These are phyloP conservation scores for Acipenser ruthenus DNA, from an alignment of 2,797 vertebrate genomes.

Conservation along the genomic window DNA sequence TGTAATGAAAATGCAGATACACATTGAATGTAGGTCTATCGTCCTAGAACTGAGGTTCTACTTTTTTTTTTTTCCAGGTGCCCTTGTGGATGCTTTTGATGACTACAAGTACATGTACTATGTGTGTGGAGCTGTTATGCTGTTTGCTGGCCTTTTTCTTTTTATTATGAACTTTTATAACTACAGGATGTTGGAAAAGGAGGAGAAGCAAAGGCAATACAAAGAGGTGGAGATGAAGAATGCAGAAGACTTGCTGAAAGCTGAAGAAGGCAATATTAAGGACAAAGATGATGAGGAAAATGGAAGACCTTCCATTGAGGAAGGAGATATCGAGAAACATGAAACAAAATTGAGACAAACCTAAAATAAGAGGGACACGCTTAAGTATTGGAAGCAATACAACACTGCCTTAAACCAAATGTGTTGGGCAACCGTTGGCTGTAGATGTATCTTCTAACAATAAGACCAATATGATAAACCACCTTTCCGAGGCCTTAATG, in stretches of 20 bases:
- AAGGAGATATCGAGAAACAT: conserved; percentile 26
- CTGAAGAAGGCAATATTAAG: conserved; percentile 28
- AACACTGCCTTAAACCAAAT: too few relatives aligned
- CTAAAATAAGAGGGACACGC: conserved; percentile 12
- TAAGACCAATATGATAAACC: too few relatives aligned
- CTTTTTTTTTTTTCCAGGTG: conserved; percentile 42
- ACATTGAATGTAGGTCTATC: too few relatives aligned
- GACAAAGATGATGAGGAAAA: conserved; percentile 29
- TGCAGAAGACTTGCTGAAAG: conserved; percentile 28
- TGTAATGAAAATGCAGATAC: too few relatives aligned
- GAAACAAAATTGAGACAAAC: conserved; percentile 27
- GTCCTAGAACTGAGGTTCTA: background rate
- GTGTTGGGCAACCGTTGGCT: too few relatives aligned
- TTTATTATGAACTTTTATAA: conserved; percentile 69
- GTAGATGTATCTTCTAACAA: too few relatives aligned
- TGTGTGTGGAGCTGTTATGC: conserved; percentile 63
- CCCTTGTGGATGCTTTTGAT: conserved; percentile 55
- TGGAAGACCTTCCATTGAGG: conserved; percentile 21
- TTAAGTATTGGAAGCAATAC: too few relatives aligned
- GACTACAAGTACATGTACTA: conserved; percentile 73
- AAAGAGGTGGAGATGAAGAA: conserved; percentile 33
- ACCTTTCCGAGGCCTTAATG: too few relatives aligned
- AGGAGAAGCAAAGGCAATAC: conserved; percentile 31
- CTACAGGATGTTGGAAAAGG: conserved; percentile 57
- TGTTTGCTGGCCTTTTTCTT: conserved; percentile 63